Percentiles rank a stretch among this genome's conserved stretches.
Conservation (phyloP, 2,113 vertebrate genomes). For the Psilopsiagon aurifrons region DNA sequence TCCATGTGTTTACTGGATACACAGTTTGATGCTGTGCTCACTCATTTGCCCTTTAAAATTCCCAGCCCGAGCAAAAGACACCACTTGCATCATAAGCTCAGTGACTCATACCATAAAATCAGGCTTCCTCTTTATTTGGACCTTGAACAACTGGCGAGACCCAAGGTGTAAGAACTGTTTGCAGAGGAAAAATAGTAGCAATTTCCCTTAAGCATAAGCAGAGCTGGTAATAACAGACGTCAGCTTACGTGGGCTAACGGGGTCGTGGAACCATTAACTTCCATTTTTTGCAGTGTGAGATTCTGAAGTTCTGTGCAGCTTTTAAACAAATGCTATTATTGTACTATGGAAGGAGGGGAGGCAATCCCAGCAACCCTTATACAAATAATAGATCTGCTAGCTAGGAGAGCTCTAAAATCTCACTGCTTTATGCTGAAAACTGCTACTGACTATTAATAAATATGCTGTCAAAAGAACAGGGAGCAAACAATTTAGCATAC, state of each 20-base stretch:
- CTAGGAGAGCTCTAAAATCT: neutral
- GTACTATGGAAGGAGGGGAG: neutral
- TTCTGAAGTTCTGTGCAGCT: neutral
- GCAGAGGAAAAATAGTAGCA: neutral
- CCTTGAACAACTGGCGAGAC: conserved; percentile 22
- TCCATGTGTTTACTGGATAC: neutral
- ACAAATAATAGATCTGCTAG: neutral
- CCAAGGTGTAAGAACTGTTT: conserved; percentile 38
- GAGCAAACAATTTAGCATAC: neutral
- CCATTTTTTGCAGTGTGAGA: neutral
- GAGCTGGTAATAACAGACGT: neutral
- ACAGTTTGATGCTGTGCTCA: neutral
- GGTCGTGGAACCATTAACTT: conserved; percentile 16
- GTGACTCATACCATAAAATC: conserved; percentile 17
- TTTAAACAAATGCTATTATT: conserved; percentile 8
- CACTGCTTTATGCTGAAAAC: neutral
- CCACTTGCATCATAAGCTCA: conserved; percentile 12
- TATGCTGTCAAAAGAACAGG: neutral
- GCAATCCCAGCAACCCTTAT: neutral
- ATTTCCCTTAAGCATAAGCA: conserved; percentile 4
- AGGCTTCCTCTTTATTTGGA: conserved; percentile 45
- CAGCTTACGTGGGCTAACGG: neutral
- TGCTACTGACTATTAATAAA: neutral
- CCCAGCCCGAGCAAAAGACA: neutral
- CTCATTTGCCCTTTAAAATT: neutral